Percentiles rank a stretch among this genome's conserved stretches.
Conservation (phyloP, 2,113 vertebrate genomes). For the Manacus vitellinus region DNA sequence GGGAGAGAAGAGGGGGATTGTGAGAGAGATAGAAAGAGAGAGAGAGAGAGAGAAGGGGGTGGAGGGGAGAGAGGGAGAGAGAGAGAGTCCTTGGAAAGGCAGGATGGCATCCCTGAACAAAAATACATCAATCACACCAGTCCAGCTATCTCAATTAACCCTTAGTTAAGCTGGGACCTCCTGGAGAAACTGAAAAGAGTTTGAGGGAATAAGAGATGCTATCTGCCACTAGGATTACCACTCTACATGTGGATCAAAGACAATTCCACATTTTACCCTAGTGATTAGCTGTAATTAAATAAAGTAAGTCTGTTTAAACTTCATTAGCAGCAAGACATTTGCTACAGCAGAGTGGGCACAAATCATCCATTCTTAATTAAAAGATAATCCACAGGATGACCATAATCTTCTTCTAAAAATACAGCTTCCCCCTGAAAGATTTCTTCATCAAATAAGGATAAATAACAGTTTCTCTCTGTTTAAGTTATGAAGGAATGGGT, state of each 20-base stretch:
- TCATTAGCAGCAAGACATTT: slow-evolving; percentile 96
- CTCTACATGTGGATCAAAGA: slow-evolving; percentile 94
- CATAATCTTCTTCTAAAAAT: slow-evolving; percentile 95
- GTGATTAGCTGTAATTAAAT: slow-evolving; percentile 99
- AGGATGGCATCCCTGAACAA: slow-evolving; percentile 75
- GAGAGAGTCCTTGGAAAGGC: slow-evolving; percentile 62
- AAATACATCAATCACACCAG: slow-evolving; percentile 80
- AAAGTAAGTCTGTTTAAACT: slow-evolving; percentile 99
- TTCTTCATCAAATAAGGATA: slow-evolving; percentile 83
- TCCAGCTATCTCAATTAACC: slow-evolving; percentile 87
- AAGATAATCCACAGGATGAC: slow-evolving; percentile 97
- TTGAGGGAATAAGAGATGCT: slow-evolving; percentile 86
- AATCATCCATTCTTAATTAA: slow-evolving; percentile 99
- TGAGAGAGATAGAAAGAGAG: neutral
- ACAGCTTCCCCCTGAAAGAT: slow-evolving; percentile 82
- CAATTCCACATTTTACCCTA: slow-evolving; percentile 89
- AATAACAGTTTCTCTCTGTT: slow-evolving; percentile 76
- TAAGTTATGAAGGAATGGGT: slow-evolving; percentile 60
- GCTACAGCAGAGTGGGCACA: slow-evolving; percentile 96
- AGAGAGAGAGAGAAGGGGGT: neutral
- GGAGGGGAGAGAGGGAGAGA: neutral
- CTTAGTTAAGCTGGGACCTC: slow-evolving; percentile 87
- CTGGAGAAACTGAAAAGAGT: slow-evolving; percentile 86
- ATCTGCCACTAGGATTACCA: slow-evolving; percentile 95
- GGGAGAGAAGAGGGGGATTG: neutral